Percentiles rank a stretch among this genome's conserved stretches.
Evolutionary conservation across 2,888 invertebrate genomes (phyloP).

Genomic region (Geotrupes spiniger): DNA sequence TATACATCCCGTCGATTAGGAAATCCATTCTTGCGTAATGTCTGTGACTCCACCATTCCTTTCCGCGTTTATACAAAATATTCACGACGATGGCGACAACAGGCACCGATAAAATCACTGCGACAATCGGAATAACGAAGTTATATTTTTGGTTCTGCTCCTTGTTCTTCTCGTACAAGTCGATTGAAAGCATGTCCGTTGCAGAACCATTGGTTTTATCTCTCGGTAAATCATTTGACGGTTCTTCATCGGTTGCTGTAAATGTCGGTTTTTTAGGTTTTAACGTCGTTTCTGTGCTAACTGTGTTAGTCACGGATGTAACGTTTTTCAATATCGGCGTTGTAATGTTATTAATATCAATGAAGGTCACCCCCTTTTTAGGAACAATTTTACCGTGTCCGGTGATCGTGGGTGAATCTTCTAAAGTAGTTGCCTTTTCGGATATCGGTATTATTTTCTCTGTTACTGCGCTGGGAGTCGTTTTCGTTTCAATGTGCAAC

Average conservation of each 20-base stretch:
- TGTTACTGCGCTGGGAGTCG: too few relatives aligned
- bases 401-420: slow-evolving; percentile 26
- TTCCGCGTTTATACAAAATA: slow-evolving; percentile 65
- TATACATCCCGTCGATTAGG: slow-evolving; percentile 86
- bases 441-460: slow-evolving; percentile 6
- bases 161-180: slow-evolving; percentile 25
- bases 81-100: slow-evolving; percentile 68
- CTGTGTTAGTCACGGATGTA: too few relatives aligned
- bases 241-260: slow-evolving; percentile 48
- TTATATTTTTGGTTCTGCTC: slow-evolving; percentile 50
- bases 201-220: slow-evolving; percentile 21
- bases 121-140: slow-evolving; percentile 72
- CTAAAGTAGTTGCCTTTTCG: slow-evolving; percentile 7
- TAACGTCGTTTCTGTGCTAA: slow-evolving; percentile 36
- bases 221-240: slow-evolving; percentile 25
- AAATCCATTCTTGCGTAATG: slow-evolving; percentile 88
- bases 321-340: slow-evolving; percentile 35
- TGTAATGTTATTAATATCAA: slow-evolving; percentile 16
- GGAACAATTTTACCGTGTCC: slow-evolving; percentile 34
- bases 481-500: too few relatives aligned
- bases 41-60: slow-evolving; percentile 81
- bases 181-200: slow-evolving; percentile 30
- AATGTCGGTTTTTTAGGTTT: slow-evolving; percentile 55
- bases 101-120: slow-evolving; percentile 71
- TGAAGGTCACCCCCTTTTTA: slow-evolving; percentile 36